Evolutionary conservation across 2,888 invertebrate genomes (phyloP), one percentile per base, ranked within the genome.

Genomic region (Holacanthella duospinosa): DNA sequence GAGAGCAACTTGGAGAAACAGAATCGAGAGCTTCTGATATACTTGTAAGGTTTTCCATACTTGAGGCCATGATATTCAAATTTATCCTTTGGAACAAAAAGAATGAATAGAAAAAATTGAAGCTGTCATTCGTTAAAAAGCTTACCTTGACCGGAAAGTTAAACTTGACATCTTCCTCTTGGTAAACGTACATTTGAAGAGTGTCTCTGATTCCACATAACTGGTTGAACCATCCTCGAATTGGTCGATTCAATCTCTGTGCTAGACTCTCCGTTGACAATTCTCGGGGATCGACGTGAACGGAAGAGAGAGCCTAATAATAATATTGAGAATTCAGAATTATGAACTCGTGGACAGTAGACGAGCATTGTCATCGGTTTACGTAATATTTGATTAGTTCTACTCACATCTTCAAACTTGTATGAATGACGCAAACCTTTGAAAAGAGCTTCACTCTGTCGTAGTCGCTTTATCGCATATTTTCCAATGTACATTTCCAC

Each of bases 1-100:
- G 19, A 16, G 55, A 55, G 55, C 6, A 55, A 27, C 9, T 21
- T 12, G 4, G 55, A 27, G 27, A 56, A 54, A 36, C 70, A 70
- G 48, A 70, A 70, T 25, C 70, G 60, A 9, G 70, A 70, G 27
- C 66, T 60, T 19, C 56, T 59, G 25, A 68, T 64, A 44, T 65
- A 60, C 6, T 43, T 53, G 55, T 65, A 66, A 0, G 62, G 60
- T 59, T 63, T 64, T 21, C 66, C 68, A 55, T n/a, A n/a, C n/a
- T n/a, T n/a, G n/a, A n/a, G n/a, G n/a, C n/a, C n/a, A n/a, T n/a
- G n/a, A n/a, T n/a, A n/a, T n/a, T n/a, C n/a, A n/a, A n/a, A n/a
- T n/a, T n/a, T n/a, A n/a, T n/a, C n/a, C n/a, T n/a, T n/a, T n/a
- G n/a, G n/a, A n/a, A n/a, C n/a, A n/a, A n/a, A n/a, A n/a, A n/a